Evolutionary conservation across 2,888 invertebrate genomes (phyloP).

Genomic region (Seira ritae): DNA sequence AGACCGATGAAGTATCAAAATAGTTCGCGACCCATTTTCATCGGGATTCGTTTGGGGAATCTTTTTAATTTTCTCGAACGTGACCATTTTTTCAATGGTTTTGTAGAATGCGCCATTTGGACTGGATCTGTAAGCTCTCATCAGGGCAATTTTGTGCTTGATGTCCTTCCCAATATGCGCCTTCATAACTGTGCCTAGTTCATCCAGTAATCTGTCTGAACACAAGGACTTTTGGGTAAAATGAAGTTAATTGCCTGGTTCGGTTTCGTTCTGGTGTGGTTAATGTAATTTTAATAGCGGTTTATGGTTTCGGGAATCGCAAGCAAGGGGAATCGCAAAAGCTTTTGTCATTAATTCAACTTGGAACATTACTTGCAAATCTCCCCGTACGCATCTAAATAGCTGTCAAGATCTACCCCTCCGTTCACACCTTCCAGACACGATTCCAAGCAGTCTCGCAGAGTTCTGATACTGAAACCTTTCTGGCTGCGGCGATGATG

Average conservation of each 20-base stretch:
- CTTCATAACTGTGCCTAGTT: conserved; percentile 38
- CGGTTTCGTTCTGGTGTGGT: neutral
- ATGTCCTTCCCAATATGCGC: conserved; percentile 41
- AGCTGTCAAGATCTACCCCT: conserved; percentile 40
- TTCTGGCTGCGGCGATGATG: too few species aligned
- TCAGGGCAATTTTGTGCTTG: conserved; percentile 26
- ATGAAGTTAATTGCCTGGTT: neutral
- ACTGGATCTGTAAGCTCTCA: conserved; percentile 16
- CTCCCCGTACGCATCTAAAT: conserved; percentile 38
- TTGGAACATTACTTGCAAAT: conserved; percentile 51
- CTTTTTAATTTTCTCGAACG: conserved; percentile 35
- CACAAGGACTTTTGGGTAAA: neutral
- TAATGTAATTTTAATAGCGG: neutral
- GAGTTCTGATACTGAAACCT: conserved; percentile 23
- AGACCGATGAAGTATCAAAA: conserved; percentile 42
- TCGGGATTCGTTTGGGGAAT: conserved; percentile 33
- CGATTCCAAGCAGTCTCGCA: conserved; percentile 27
- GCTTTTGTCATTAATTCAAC: neutral
- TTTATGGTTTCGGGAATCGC: neutral
- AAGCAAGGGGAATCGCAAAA: neutral
- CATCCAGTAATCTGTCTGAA: conserved; percentile 38
- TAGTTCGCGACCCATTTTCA: conserved; percentile 49
- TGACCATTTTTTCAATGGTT: conserved; percentile 45
- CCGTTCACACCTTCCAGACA: conserved; percentile 14
- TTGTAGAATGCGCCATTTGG: conserved; percentile 40